Percentiles rank a stretch among this genome's conserved stretches.
phyloP scores from a whole-genome alignment of 2,113 vertebrate genomes.

The Crotalus horridus region DNA sequence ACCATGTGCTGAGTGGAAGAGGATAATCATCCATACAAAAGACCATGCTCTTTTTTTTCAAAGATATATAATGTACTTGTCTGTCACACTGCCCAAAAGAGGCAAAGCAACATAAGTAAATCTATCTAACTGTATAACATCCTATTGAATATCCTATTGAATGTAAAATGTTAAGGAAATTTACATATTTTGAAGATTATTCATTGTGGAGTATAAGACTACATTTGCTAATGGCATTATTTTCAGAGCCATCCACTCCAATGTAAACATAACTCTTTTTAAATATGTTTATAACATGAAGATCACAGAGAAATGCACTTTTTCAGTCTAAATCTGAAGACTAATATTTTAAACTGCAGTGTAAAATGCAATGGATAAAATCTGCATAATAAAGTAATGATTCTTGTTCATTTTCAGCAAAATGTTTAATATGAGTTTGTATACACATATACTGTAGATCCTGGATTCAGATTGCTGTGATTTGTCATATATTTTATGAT shows the following conservation, averaged over 20 bases:
- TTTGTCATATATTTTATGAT: background rate
- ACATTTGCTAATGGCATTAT: background rate
- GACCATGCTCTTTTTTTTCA: too few species aligned
- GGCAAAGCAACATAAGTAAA: background rate
- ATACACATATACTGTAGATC: background rate
- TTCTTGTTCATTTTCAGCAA: background rate
- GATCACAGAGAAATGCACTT: background rate
- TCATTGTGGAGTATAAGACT: background rate
- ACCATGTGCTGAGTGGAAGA: too few species aligned
- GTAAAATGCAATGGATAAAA: background rate
- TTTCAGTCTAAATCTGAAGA: background rate
- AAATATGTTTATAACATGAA: background rate
- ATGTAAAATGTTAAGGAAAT: background rate
- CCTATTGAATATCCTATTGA: background rate
- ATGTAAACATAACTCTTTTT: background rate
- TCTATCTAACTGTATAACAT: background rate
- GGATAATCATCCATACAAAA: too few species aligned
- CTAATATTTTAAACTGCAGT: background rate
- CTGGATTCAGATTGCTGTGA: background rate
- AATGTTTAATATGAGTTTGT: background rate
- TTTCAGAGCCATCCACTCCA: background rate
- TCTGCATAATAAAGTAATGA: background rate
- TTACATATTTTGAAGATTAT: background rate
- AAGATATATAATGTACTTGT: background rate
- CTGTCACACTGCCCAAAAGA: background rate